Base-by-base conservation (phyloP, 1,140 invertebrate genomes). In the Drosophila bifasciata region DNA sequence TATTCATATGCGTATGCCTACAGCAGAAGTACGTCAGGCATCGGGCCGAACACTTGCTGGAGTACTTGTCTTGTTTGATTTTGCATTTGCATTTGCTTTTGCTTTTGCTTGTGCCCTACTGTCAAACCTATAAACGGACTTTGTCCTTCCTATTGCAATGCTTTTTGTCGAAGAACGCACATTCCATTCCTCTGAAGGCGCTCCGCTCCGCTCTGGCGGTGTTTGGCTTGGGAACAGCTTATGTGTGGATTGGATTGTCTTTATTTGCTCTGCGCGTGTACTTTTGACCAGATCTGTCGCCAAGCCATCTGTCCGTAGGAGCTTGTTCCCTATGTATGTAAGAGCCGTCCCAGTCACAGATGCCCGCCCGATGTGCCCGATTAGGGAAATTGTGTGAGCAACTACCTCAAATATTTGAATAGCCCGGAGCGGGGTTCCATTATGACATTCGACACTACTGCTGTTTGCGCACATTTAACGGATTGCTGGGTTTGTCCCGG, bases 401-500 rank as follows among this genome's bases (percentile, higher is more conserved):
- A 58, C 67, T 41, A 69, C 45, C 36, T 48, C 62, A 81, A 81
- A 81, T 81, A 81, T 81, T 81, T 81, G 32, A 28, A 21, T 21
- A 44, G 44, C 28, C 19, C 21, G 15, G 32, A 19, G 8, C 13
- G 46, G 39, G 46, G 46, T 72, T 77, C 79, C 80, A 79, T 67
- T 79, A 85, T 76, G 84, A 83, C 70, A 86, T 77, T 55, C 67
- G 81, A 88, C 69, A 75, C 83, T 75, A 66, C 58, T 70, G 76
- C 79, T 86, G 74, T 86, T 86, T 86, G 81, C 81, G 55, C 83
- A 86, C 83, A 86, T 86, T 88, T 88, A 86, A 86, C 81, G 81
- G 81, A 88, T 86, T 83, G 86, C 78, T 85, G 76, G 48, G 68
- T 77, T 57, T 79, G 67, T 15, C n/a, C 23, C 11, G 44, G 17